phyloP scores from a whole-genome alignment of 2,113 vertebrate genomes.

The Aix galericulata region DNA sequence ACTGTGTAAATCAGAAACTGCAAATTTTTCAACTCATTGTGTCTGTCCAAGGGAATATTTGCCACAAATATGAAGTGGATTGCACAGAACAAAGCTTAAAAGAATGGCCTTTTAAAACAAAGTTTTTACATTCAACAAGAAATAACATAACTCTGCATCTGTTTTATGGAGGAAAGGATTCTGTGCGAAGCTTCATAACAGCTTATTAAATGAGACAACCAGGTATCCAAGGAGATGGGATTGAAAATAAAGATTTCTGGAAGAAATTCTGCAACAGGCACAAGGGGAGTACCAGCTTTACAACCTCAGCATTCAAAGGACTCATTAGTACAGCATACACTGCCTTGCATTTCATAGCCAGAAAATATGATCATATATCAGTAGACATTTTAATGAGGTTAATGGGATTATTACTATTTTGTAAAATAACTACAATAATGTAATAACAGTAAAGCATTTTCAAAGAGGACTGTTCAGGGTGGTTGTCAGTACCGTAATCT shows the following conservation, averaged over 20 bases:
- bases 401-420: slow-evolving; percentile 43
- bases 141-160: background rate
- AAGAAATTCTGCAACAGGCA: background rate
- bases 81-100: background rate
- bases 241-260: slow-evolving; percentile 22
- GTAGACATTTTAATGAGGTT: slow-evolving; percentile 45
- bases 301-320: slow-evolving; percentile 8
- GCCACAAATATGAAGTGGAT: background rate
- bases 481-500: background rate
- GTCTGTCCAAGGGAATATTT: background rate
- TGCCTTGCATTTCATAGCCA: slow-evolving; percentile 22
- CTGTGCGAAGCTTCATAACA: background rate
- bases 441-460: slow-evolving; percentile 16
- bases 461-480: background rate
- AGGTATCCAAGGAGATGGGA: slow-evolving; percentile 13
- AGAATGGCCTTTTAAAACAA: background rate
- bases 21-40: background rate
- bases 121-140: background rate
- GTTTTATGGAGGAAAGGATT: background rate
- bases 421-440: background rate
- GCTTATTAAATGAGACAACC: slow-evolving; percentile 28
- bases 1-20: background rate
- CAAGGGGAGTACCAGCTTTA: background rate
- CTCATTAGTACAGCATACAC: background rate
- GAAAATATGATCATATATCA: background rate